These are phyloP conservation scores for Sericinus montela DNA, from an alignment of 2,888 invertebrate species.

Conservation along the genomic window DNA sequence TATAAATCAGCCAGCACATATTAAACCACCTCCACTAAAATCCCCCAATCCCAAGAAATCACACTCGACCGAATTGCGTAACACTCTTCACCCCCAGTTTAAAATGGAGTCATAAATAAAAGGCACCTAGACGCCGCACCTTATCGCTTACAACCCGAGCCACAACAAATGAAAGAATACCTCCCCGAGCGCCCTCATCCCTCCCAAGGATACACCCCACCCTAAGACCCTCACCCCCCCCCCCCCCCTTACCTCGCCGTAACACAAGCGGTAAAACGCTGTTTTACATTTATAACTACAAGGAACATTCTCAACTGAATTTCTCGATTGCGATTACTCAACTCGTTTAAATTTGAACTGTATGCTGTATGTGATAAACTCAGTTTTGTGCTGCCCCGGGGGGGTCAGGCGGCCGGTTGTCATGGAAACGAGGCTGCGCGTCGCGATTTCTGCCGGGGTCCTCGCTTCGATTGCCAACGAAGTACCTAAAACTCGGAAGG, in stretches of 20 bases:
- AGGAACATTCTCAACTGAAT: conserved; percentile 44
- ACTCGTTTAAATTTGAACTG: conserved; percentile 25
- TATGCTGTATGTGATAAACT: conserved; percentile 31
- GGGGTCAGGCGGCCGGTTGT: conserved; percentile 34
- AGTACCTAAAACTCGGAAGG: conserved; percentile 30
- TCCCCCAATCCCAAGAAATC: conserved; percentile 42
- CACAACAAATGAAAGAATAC: conserved; percentile 70
- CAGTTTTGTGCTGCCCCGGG: conserved; percentile 24
- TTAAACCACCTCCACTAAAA: conserved; percentile 34
- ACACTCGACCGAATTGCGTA: conserved; percentile 55
- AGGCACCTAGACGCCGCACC: conserved; percentile 55
- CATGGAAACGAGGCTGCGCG: conserved; percentile 54
- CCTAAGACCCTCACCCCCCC: conserved; percentile 20
- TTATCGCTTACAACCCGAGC: conserved; percentile 56
- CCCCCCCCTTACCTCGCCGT: conserved; percentile 41
- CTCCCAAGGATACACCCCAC: conserved; percentile 25
- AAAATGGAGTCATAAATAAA: conserved; percentile 77
- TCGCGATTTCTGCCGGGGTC: conserved; percentile 54
- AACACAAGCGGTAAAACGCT: conserved; percentile 51
- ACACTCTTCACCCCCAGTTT: conserved; percentile 63
- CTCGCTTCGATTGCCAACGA: conserved; percentile 50
- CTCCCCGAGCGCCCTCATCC: conserved; percentile 34
- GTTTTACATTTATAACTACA: conserved; percentile 80
- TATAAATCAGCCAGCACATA: conserved; percentile 31
- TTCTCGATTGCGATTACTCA: conserved; percentile 24